Percentiles rank a stretch among this genome's conserved stretches.
Evolutionary conservation across 2,113 vertebrate species (phyloP).

Genomic region (Proteles cristata): DNA sequence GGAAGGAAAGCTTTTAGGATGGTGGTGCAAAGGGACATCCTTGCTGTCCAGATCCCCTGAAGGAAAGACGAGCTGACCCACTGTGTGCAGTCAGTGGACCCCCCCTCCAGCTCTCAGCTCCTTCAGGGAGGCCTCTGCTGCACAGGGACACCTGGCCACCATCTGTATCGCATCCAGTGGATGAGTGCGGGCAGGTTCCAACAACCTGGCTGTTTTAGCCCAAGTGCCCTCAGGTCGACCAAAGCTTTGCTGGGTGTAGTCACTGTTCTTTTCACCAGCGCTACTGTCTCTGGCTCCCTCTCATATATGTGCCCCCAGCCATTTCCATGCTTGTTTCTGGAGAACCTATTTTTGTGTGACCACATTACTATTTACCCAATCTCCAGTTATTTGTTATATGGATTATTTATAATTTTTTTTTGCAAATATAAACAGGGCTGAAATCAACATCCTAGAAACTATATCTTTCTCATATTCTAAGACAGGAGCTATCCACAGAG

Average conservation of each 20-base stretch:
- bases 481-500: not conserved
- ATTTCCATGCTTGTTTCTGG: not conserved
- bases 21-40: no score
- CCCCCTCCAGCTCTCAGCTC: not conserved
- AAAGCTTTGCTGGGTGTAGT: not conserved
- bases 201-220: not conserved
- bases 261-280: not conserved
- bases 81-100: accelerated
- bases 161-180: no score
- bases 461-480: not conserved
- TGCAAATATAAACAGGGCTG: not conserved
- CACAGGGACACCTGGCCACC: not conserved
- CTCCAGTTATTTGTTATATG: not conserved
- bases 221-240: not conserved
- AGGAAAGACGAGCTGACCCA: accelerated
- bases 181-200: not conserved
- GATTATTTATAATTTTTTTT: not conserved
- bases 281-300: not conserved
- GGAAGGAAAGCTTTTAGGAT: not conserved
- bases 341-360: not conserved
- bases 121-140: no score
- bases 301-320: not conserved
- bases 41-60: not conserved
- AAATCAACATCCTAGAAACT: not conserved
- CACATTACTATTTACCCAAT: not conserved